phyloP scores from a whole-genome alignment of 92 coral and sea anemone genomes.

The Chrysogorgia sp. region DNA sequence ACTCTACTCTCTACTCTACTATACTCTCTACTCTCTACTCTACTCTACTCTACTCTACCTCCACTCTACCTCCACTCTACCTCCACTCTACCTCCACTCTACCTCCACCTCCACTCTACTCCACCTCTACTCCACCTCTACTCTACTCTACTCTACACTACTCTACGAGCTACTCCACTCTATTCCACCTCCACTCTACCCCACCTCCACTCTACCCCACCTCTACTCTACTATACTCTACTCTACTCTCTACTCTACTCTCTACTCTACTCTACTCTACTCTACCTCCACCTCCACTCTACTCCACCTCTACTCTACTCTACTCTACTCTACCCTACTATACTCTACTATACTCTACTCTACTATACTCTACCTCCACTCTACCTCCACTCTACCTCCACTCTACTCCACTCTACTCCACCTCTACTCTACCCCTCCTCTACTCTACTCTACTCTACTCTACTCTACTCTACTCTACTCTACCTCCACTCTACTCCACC shows the following conservation, averaged over 20 bases:
- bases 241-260: not conserved
- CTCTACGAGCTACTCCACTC: conserved; percentile 4
- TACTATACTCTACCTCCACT: conserved; percentile 12
- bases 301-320: conserved; percentile 11
- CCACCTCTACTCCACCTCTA: not conserved
- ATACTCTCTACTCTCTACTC: conserved; percentile 12
- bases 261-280: conserved; percentile 4
- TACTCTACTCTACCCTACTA: conserved; percentile 10
- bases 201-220: not conserved
- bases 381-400: not conserved
- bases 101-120: not conserved
- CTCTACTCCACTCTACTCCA: conserved; percentile 21
- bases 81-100: not conserved
- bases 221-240: not conserved
- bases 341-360: conserved; percentile 9
- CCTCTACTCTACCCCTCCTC: conserved; percentile 2
- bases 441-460: conserved; percentile 16
- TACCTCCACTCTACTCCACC: conserved; percentile 13
- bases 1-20: not conserved
- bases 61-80: not conserved
- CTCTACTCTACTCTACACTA: conserved; percentile 14
- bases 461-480: conserved; percentile 16
- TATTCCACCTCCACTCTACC: not conserved
- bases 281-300: conserved; percentile 12
- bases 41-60: not conserved